phyloP scores from a whole-genome alignment of 2,113 vertebrate species.

The Aplodontia rufa region DNA sequence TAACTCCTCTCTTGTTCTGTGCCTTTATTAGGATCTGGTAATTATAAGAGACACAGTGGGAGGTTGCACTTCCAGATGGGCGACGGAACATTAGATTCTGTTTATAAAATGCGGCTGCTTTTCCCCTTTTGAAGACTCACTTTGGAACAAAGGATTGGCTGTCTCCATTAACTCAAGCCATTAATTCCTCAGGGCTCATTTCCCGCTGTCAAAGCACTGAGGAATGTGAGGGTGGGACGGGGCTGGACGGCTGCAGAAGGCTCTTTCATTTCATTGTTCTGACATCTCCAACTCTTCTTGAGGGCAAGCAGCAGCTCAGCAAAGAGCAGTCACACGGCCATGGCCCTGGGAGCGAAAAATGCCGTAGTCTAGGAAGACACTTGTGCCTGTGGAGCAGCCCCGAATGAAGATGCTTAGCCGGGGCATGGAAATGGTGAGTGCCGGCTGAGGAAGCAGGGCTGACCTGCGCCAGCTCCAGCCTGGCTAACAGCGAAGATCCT shows the following conservation, averaged over 20 bases:
- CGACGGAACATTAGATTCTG: background rate
- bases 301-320: background rate
- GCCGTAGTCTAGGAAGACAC: background rate
- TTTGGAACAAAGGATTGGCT: background rate
- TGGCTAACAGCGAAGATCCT: no score
- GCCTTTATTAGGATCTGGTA: background rate
- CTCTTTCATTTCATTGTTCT: background rate
- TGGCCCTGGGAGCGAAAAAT: background rate
- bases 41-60: background rate
- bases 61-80: background rate
- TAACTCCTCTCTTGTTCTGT: background rate
- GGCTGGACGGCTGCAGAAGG: background rate
- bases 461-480: background rate
- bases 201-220: background rate
- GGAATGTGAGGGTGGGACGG: background rate
- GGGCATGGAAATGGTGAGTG: rapidly evolving
- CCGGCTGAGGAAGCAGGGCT: no score
- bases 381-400: background rate
- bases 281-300: background rate
- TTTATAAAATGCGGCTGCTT: background rate
- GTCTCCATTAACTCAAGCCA: background rate
- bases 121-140: no score
- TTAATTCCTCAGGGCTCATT: background rate
- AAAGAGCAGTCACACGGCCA: background rate
- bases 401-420: no score